Base-by-base conservation (phyloP, 2,888 invertebrate genomes). In the Agriotes lineatus region DNA sequence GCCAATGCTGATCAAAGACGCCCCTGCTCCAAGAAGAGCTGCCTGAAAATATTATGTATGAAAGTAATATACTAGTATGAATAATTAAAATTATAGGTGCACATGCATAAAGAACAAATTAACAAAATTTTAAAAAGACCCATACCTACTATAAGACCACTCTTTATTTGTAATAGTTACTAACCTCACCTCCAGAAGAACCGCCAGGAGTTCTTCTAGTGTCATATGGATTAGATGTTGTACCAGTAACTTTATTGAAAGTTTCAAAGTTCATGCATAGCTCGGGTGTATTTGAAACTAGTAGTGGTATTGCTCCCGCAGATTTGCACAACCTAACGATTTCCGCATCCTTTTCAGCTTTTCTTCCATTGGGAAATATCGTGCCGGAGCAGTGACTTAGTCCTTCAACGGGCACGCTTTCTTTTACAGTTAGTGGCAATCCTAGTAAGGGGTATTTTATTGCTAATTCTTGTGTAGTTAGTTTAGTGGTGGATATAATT, bases 251-350 rank as follows among this genome's bases (percentile, higher is more conserved):
- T 57, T 90, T 87, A 82, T 95, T 96, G 57, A 87, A 89, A 6
- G 93, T 92, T 84, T 97, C 96, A 89, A 93, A 94, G 82, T 94
- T 95, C 80, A 96, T 87, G 77, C 96, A 96, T 70, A 94, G 88
- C 80, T 97, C 96, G 0, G 96, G 95, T 0, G 94, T 93, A 80
- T 95, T 95, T 14, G 95, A 94, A 0, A 95, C 90, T 12, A 93
- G 88, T 35, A 97, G 83, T 0, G 94, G 92, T 62, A 97, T 92
- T 6, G 89, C 94, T 0, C 96, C 96, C 0, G 95, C 93, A 5
- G 84, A 79, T 68, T 87, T 86, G 70, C 93, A 85, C 0, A 85
- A 82, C 0, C 82, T 82, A 0, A 96, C 93, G 0, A 87, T 89
- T 0, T 85, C 87, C 0, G 95, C 94, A 83, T 96, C 93, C 0